These are phyloP conservation scores for Chesias legatella DNA, from an alignment of 2,888 invertebrate genomes.

Conservation along the genomic window DNA sequence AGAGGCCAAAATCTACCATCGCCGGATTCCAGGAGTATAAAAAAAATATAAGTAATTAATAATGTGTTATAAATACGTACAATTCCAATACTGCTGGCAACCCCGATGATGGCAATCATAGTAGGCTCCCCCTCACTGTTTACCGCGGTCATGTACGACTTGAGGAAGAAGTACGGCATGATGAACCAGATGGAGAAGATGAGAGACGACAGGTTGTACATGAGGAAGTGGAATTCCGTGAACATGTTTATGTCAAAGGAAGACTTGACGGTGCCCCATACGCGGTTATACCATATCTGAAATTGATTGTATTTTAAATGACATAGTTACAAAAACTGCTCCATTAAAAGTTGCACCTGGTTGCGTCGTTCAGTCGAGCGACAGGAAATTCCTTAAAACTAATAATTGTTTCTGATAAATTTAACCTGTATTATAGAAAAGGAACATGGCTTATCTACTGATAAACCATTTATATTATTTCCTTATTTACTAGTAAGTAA, in stretches of 20 bases:
- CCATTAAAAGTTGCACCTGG: too few relatives aligned
- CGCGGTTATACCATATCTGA: conserved; percentile 87
- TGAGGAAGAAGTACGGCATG: conserved; percentile 94
- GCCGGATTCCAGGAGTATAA: too few relatives aligned
- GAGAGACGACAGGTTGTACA: conserved; percentile 91
- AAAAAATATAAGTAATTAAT: conserved; percentile 1
- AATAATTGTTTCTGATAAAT: too few relatives aligned
- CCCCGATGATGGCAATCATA: conserved; percentile 91
- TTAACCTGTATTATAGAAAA: too few relatives aligned
- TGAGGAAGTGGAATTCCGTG: conserved; percentile 87
- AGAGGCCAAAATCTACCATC: too few relatives aligned
- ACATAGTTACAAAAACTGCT: too few relatives aligned
- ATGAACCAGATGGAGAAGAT: conserved; percentile 96
- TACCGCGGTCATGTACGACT: conserved; percentile 80
- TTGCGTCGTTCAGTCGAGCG: too few relatives aligned
- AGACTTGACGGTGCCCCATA: conserved; percentile 82
- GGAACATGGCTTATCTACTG: too few relatives aligned
- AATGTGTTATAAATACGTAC: conserved; percentile 72
- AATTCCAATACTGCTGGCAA: conserved; percentile 94
- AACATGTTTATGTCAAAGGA: conserved; percentile 91
- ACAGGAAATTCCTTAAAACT: too few relatives aligned
- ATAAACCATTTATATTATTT: too few relatives aligned
- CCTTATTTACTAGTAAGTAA: too few relatives aligned
- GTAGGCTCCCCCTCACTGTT: conserved; percentile 85
- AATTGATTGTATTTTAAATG: conserved; percentile 41